Base-by-base conservation (phyloP, 2,797 vertebrate genomes). In the Hipposideros larvatus region DNA sequence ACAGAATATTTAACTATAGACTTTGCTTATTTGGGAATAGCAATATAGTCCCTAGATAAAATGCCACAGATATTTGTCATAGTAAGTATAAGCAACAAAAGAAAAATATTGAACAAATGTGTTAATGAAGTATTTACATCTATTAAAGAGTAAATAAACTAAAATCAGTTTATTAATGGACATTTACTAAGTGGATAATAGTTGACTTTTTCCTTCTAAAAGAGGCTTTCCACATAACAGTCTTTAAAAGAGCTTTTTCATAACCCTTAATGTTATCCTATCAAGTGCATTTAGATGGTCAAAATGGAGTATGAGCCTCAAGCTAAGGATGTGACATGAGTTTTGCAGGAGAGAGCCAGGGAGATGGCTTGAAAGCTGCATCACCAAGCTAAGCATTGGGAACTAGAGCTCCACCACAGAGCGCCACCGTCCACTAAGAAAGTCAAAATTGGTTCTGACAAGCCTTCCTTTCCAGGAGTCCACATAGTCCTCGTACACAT, bases 141-240 rank as follows among this genome's bases (percentile, higher is more conserved):
- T 34, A 43, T 90, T 78, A 43, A 91, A 41, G 31, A 94, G 24
- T 48, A 9, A 78, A 13, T 77, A n/a, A 28, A 75, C 92, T 83
- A 78, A 87, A 75, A 90, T 84, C 3, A 79, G 37, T 91, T 90
- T 66, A 37, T 82, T 71, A 90, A 70, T 70, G n/a, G 31, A 26
- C 57, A 34, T 74, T 55, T 26, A 10, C 41, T 61, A 68, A 65
- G n/a, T 70, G 43, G 5, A 53, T 85, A 84, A 93, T 78, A 75
- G 37, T 70, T 85, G 26, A 63, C 57, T 57, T 71, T 59, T 94
- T 37, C 10, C n/a, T 11, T 43, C 43, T 66, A 14, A 37, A 66
- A 53, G 28, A 65, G 3, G 15, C 51, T 92, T 87, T 87, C 74
- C 24, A 90, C 13, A 66, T 59, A 5, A 26, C 19, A 57, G 22